Evolutionary conservation across 2,888 invertebrate genomes (phyloP).

Genomic region (Cosmorhoe ocellata): DNA sequence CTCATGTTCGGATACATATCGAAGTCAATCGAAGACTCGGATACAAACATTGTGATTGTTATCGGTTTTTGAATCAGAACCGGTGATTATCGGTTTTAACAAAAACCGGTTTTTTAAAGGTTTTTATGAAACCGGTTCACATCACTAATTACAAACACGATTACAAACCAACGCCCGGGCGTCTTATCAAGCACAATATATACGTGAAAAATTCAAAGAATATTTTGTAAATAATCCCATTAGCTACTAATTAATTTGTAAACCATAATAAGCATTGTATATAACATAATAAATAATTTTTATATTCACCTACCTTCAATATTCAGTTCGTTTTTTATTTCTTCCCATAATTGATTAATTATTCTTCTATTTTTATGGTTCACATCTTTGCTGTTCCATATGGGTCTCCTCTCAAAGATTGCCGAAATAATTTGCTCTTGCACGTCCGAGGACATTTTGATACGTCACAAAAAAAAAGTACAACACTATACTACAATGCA

Average conservation of each 20-base stretch:
- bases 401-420: slow-evolving; percentile 28
- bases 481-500: slow-evolving; percentile 24
- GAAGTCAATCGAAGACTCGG: no score
- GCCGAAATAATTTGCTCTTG: slow-evolving; percentile 31
- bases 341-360: slow-evolving; percentile 29
- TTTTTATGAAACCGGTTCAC: no score
- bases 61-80: no score
- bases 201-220: slow-evolving; percentile 25
- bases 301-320: slow-evolving; percentile 22
- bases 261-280: slow-evolving; percentile 21
- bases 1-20: no score
- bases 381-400: slow-evolving; percentile 31
- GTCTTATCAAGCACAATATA: slow-evolving; percentile 27
- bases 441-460: slow-evolving; percentile 34
- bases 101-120: no score
- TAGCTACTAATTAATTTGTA: slow-evolving; percentile 7
- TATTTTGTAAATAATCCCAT: slow-evolving; percentile 29
- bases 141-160: no score
- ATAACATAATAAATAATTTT: slow-evolving; percentile 6
- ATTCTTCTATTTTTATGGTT: slow-evolving; percentile 33
- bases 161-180: slow-evolving; percentile 24
- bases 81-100: no score
- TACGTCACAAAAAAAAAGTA: slow-evolving; percentile 31
- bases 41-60: no score
- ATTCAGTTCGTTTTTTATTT: slow-evolving; percentile 32